Base-by-base conservation (phyloP, 1,140 invertebrate species). In the Apis laboriosa region DNA sequence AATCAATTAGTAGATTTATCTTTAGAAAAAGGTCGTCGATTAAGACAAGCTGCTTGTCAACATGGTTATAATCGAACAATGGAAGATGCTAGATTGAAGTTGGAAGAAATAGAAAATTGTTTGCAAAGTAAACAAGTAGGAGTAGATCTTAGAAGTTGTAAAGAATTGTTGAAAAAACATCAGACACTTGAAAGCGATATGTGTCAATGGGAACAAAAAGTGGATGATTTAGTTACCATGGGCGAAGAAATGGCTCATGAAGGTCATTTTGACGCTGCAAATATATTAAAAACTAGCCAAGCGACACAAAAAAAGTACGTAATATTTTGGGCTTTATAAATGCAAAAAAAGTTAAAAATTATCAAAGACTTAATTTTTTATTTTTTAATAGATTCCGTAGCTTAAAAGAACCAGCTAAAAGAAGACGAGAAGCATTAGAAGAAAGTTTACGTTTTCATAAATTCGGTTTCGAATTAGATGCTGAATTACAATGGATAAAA, bases 401-500 rank as follows among this genome's bases (percentile, higher is more conserved):
- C 66, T 92, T 97, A 13, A 94, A 96, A 53, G 95, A 95, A 81
- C 96, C 96, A 7, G 95, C 96, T 0, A 93, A 94, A 28, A 94
- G 94, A 60, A 94, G 98, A 56, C 95, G 97, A n/a, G 96, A 96
- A 51, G 96, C 96, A 19, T 94, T 99, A 8, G 97, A 99, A 91
- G 98, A 98, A 92, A 97, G 97, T 56, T 90, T 98, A 9, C 96
- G 97, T 82, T 97, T 97, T 90, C 98, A 99, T 92, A 98, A 99
- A 92, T 99, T 99, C 94, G 97, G 97, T 49, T 99, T 99, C 92
- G 98, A 99, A 92, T 95, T 99, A 58, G 97, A 99, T 80, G 97
- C 97, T 0, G 98, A 99, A 93, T 95, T 99, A 88, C 98, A 99
- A 91, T 99, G 99, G 99, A 98, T 99, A 76, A 96, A 97, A 58